Evolutionary conservation across 2,797 vertebrate genomes (phyloP).

Genomic region (Enteromius unitaeniatus): DNA sequence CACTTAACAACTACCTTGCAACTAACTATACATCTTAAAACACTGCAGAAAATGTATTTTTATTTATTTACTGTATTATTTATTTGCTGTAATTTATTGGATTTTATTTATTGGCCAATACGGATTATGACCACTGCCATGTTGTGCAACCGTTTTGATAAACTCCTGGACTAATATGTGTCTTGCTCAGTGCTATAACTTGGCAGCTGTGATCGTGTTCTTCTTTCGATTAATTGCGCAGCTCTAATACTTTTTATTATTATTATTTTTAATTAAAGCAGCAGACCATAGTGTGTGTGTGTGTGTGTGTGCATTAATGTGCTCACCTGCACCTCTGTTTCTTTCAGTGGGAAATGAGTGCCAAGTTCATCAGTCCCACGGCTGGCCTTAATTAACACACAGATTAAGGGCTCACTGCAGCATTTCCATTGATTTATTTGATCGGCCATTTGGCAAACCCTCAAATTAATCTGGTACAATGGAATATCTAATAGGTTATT

Average conservation of each 20-base stretch:
- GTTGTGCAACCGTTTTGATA: neutral
- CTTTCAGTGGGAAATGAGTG: conserved; percentile 1
- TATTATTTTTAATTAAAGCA: conserved; percentile 15
- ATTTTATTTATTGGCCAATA: neutral
- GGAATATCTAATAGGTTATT: conserved; percentile 11
- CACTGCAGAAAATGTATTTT: too few relatives aligned
- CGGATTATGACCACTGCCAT: neutral
- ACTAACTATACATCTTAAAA: neutral
- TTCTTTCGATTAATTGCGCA: neutral
- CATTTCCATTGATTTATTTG: conserved; percentile 28
- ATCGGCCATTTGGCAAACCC: conserved; percentile 29
- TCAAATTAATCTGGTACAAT: conserved; percentile 8
- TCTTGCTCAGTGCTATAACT: neutral
- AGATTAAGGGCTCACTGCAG: conserved; percentile 31
- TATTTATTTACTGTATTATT: too few relatives aligned
- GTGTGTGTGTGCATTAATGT: neutral
- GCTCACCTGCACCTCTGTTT: conserved; percentile 17
- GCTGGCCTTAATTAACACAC: conserved; percentile 30
- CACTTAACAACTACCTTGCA: too few relatives aligned
- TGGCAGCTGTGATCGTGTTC: neutral
- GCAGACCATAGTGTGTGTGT: conserved; percentile 15
- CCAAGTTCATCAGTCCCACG: conserved; percentile 30
- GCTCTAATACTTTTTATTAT: conserved; percentile 3
- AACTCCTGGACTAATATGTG: neutral
- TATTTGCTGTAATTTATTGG: neutral